Evolutionary conservation across 2,797 vertebrate species (phyloP), one percentile per base, ranked within the genome.

Genomic region (Diplodus sargus): DNA sequence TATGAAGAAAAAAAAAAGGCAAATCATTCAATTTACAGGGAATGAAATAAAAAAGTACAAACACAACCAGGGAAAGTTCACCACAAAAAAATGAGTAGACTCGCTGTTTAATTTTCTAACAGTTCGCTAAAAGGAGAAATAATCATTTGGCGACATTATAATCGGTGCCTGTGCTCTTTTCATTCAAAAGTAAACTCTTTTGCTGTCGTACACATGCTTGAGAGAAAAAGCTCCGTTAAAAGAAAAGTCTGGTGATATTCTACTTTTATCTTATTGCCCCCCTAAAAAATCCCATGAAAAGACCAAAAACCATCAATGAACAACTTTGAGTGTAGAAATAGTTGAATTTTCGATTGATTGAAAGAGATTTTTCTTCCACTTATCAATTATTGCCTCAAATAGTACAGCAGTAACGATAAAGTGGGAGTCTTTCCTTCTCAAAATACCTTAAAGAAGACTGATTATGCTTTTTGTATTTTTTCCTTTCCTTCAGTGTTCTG

Each of bases 91-190:
- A 78, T 60, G 0, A 34, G 76, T 82, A 52, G 30, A 74, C 10
- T 65, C 45, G 57, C 14, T 23, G 34, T 64, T 70, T 75, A 1
- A 13, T 54, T 81, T 69, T 77, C 73, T 89, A 6, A 85, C 83
- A 88, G 87, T 67, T 84, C 63, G 88, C 77, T 78, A 28, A 85
- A 86, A 80, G 45, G 58, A 62, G 25, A 82, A 85, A 57, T 79
- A 22, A 69, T 78, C 53, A 63, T 28, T n/a, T 56, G 34, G 45
- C 28, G 25, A 82, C 58, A 39, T 60, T 66, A 30, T 65, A 71
- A 82, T 66, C 69, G 74, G 61, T 68, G 75, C 61, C n/a, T 93
- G 92, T 93, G 87, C 90, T 91, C 70, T 84, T 81, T 73, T 79
- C n/a, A 54, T 76, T 76, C 57, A 77, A 49, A 74, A 53, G 56